phyloP scores from a whole-genome alignment of 2,113 vertebrate species.

The Mesitornis unicolor region DNA sequence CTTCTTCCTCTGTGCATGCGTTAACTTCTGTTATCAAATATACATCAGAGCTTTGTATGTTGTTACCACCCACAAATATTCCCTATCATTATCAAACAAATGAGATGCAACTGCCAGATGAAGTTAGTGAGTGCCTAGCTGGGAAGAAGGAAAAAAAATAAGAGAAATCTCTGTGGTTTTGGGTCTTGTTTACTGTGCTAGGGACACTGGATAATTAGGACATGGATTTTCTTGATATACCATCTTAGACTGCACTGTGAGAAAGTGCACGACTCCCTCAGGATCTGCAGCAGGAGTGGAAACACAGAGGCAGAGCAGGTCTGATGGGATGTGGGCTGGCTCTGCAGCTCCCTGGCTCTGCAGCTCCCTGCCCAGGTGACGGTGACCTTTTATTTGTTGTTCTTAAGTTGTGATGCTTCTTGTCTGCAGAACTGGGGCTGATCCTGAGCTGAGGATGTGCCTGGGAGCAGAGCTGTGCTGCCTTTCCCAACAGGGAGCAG shows the following conservation, averaged over 20 bases:
- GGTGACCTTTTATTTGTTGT: not conserved
- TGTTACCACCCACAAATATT: not conserved
- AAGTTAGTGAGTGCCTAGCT: not conserved
- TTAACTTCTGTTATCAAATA: not conserved
- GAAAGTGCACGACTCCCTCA: rapidly evolving
- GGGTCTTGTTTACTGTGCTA: not conserved
- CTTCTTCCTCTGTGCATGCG: not conserved
- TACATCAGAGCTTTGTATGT: not conserved
- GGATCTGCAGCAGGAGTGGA: not conserved
- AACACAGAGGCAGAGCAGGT: rapidly evolving
- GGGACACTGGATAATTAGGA: not conserved
- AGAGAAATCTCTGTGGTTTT: not conserved
- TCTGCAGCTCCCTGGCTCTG: not conserved
- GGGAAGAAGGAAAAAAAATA: not conserved
- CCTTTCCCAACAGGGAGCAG: not conserved
- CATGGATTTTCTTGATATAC: not conserved
- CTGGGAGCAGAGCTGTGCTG: not conserved
- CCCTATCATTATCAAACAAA: not conserved
- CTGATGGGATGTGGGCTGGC: not conserved
- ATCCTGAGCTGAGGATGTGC: not conserved
- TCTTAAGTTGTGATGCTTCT: not conserved
- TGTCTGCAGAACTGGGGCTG: not conserved
- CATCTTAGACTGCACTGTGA: not conserved
- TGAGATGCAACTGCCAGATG: not conserved
- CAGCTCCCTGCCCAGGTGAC: not conserved